phyloP scores from a whole-genome alignment of 23 tunicate genomes.

The Halocynthia roretzi region DNA sequence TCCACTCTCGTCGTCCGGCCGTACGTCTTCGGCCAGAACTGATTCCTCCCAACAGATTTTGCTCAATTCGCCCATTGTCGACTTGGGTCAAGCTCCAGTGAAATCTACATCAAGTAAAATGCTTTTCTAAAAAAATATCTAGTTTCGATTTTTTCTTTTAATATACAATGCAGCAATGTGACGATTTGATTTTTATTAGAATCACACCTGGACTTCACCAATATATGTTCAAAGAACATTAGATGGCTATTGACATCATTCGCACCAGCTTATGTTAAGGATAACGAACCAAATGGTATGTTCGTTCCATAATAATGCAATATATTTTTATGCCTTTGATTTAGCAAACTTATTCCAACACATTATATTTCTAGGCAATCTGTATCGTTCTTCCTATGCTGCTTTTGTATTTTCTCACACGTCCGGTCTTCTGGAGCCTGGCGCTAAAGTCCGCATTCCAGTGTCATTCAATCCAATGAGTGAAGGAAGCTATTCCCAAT shows the following conservation, averaged over 20 bases:
- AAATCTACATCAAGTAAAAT: conserved; percentile 16
- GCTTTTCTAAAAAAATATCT: background rate
- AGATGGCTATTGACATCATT: conserved; percentile 30
- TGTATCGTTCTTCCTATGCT: conserved; percentile 74
- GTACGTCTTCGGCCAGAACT: background rate
- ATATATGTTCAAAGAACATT: conserved; percentile 29
- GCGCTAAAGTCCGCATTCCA: conserved; percentile 54
- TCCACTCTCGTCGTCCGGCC: conserved; percentile 17
- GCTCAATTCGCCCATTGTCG: conserved; percentile 9
- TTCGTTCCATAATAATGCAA: background rate
- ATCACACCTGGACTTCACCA: conserved; percentile 61
- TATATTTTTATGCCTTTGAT: background rate
- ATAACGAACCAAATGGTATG: conserved; percentile 26
- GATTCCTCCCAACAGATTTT: background rate
- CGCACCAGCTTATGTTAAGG: conserved; percentile 31
- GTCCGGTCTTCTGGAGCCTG: conserved; percentile 59
- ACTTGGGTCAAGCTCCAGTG: conserved; percentile 10
- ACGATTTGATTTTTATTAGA: conserved; percentile 3
- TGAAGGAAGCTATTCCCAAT: conserved; percentile 59
- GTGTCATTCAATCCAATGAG: conserved; percentile 81
- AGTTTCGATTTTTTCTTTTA: background rate
- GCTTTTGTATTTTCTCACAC: conserved; percentile 58
- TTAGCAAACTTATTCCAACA: too few relatives aligned
- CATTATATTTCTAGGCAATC: conserved; percentile 27
- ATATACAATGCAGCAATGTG: background rate